phyloP scores from a whole-genome alignment of 1,140 invertebrate species.

The Trinorchestia longiramus region DNA sequence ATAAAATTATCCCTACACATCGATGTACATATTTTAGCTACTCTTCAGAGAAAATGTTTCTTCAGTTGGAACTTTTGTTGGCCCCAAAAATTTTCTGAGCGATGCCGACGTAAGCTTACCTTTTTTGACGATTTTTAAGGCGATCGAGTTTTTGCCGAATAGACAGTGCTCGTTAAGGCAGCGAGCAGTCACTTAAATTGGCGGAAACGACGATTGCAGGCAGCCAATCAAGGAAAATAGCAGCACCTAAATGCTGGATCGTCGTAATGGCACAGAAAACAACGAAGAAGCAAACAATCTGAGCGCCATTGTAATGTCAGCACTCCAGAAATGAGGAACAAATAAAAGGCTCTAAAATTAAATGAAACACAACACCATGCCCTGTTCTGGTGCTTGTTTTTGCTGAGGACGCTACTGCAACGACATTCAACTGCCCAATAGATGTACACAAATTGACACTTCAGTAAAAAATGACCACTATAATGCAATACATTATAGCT shows the following conservation, averaged over 20 bases:
- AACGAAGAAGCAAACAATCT: not conserved
- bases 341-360: not conserved
- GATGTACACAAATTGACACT: no score
- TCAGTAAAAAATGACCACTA: not conserved
- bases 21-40: no score
- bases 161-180: not conserved
- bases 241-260: not conserved
- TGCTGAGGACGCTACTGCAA: not conserved
- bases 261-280: not conserved
- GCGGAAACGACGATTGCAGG: not conserved
- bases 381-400: no score
- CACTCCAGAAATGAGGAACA: not conserved
- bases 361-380: not conserved
- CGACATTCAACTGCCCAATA: not conserved
- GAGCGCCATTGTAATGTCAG: not conserved
- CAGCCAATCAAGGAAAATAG: not conserved
- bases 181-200: not conserved
- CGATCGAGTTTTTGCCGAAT: not conserved
- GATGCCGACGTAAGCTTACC: not conserved
- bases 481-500: not conserved
- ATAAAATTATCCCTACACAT: no score
- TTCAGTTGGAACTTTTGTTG: no score
- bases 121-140: not conserved
- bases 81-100: no score
- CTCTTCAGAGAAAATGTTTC: no score